phyloP scores from a whole-genome alignment of 2,113 vertebrate genomes.

The Thalassoma bifasciatum region DNA sequence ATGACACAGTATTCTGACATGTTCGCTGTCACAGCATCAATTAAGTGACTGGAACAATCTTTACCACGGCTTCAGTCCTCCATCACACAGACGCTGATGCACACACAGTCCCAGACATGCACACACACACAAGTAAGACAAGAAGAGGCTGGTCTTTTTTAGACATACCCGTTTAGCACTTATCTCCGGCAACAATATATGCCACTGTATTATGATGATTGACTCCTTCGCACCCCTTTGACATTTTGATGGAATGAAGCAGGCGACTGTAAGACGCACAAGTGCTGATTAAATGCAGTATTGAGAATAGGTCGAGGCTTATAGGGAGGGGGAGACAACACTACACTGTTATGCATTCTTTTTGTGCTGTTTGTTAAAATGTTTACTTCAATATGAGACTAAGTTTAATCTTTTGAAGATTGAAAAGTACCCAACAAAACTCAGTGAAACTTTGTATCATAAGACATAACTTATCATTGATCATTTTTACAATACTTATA shows the following conservation, averaged over 20 bases:
- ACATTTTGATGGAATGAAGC: conserved; percentile 29
- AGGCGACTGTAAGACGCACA: conserved; percentile 8
- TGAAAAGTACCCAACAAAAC: too few relatives aligned
- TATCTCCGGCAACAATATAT: conserved; percentile 22
- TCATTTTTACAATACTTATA: too few relatives aligned
- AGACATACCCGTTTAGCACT: conserved; percentile 35
- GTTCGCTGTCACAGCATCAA: conserved; percentile 71
- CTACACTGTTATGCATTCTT: too few relatives aligned
- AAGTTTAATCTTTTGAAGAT: too few relatives aligned
- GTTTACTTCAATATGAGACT: too few relatives aligned
- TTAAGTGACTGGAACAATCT: conserved; percentile 69
- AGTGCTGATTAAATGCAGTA: neutral
- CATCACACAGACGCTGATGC: neutral
- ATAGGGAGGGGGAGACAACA: neutral
- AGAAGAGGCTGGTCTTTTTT: conserved; percentile 33
- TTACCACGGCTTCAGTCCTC: conserved; percentile 9
- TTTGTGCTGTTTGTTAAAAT: too few relatives aligned
- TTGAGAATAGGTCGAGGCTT: neutral
- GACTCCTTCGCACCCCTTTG: conserved; percentile 35
- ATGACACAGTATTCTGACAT: conserved; percentile 71
- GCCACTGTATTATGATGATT: conserved; percentile 32
- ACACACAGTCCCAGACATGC: neutral
- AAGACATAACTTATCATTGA: too few relatives aligned
- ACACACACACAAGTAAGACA: neutral
- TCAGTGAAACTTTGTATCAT: too few relatives aligned